Evolutionary conservation across 2,113 vertebrate genomes (phyloP).

Genomic region (Phrynocephalus versicolor): DNA sequence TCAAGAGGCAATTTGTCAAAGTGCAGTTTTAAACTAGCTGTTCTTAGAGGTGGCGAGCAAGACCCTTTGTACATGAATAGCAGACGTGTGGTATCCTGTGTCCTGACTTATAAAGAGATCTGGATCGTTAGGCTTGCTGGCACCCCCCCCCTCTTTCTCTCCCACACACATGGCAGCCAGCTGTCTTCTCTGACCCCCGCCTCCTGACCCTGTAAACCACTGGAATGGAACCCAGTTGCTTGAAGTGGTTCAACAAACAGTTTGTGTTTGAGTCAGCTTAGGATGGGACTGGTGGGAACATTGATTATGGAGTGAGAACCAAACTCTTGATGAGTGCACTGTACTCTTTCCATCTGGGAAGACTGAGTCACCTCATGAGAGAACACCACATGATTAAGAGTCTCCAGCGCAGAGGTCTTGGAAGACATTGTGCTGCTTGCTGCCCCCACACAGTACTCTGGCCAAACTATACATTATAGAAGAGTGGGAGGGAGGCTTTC

Average conservation of each 20-base stretch:
- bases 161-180: neutral
- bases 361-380: slow-evolving; percentile 49
- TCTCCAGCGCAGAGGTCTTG: neutral
- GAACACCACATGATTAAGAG: slow-evolving; percentile 20
- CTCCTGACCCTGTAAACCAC: slow-evolving; percentile 16
- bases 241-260: slow-evolving; percentile 49
- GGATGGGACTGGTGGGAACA: slow-evolving; percentile 45
- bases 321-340: slow-evolving; percentile 45
- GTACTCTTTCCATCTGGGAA: slow-evolving; percentile 54
- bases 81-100: slow-evolving; percentile 33
- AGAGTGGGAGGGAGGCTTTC: too few relatives aligned
- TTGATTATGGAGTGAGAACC: slow-evolving; percentile 21
- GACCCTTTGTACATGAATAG: too few relatives aligned
- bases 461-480: neutral
- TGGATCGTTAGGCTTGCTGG: neutral
- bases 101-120: neutral
- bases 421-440: neutral
- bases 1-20: too few relatives aligned
- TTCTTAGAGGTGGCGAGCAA: too few relatives aligned
- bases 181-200: neutral
- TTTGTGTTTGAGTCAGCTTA: neutral
- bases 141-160: slow-evolving; percentile 31
- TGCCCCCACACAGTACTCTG: neutral
- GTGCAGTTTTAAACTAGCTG: too few relatives aligned
- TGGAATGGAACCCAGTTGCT: slow-evolving; percentile 25